These are phyloP conservation scores for Motacilla alba DNA, from an alignment of 2,113 vertebrate species.

Conservation along the genomic window DNA sequence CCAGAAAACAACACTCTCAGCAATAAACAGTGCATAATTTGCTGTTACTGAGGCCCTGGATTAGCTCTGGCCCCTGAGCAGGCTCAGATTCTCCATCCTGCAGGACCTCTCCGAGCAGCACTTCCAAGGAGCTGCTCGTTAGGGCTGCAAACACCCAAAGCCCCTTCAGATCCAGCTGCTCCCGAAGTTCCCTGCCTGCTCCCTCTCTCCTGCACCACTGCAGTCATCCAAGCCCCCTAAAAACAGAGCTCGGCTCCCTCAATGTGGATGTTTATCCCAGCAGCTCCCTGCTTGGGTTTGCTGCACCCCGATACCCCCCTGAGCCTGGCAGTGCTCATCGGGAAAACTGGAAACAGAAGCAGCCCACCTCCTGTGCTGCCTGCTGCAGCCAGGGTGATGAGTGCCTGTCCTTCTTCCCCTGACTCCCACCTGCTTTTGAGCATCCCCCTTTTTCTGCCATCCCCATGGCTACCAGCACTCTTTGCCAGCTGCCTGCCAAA, in stretches of 20 bases:
- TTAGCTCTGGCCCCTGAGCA: background rate
- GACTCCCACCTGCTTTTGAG: background rate
- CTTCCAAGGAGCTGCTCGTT: background rate
- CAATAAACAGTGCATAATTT: background rate
- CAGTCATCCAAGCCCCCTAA: background rate
- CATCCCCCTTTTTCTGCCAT: background rate
- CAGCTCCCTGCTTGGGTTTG: background rate
- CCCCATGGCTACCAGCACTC: background rate
- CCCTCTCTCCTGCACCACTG: background rate
- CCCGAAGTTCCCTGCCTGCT: background rate
- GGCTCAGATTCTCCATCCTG: background rate
- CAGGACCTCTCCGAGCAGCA: background rate
- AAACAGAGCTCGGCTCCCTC: background rate
- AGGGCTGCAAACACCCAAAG: background rate
- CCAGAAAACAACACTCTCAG: too few species aligned
- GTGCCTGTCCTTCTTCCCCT: background rate
- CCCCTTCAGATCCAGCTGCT: background rate
- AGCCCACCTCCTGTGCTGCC: background rate
- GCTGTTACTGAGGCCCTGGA: background rate
- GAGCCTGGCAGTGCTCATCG: rapidly evolving
- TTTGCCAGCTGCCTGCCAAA: background rate
- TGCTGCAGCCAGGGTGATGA: background rate
- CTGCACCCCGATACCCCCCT: background rate
- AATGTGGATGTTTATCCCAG: background rate
- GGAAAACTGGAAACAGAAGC: background rate